Conservation (phyloP, 1,140 invertebrate genomes). For the Pseudomyrmex flavicornis region DNA sequence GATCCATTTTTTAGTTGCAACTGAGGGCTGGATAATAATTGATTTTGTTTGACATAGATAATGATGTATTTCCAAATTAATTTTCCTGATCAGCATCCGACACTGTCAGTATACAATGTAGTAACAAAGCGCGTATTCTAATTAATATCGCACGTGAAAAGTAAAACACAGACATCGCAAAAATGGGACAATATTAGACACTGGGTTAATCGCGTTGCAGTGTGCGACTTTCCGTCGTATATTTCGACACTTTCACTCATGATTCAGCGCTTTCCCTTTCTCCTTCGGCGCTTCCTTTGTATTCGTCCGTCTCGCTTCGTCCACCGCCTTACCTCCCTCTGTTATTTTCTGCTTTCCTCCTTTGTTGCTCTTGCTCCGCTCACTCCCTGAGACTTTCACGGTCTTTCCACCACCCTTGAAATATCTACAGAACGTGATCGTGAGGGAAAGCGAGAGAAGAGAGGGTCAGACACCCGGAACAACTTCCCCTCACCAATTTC, state of each 20-base stretch:
- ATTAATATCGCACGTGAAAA: too few relatives aligned
- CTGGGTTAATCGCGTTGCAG: background rate
- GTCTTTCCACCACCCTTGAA: constrained; percentile 51
- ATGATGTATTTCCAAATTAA: too few relatives aligned
- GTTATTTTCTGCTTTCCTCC: constrained; percentile 8
- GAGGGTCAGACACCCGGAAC: constrained; percentile 64
- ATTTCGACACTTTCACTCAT: constrained; percentile 14
- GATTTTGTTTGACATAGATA: too few relatives aligned
- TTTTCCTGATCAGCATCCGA: too few relatives aligned
- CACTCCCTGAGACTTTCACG: constrained; percentile 68
- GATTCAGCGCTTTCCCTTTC: constrained; percentile 48
- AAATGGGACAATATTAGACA: too few relatives aligned
- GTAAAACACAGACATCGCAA: too few relatives aligned
- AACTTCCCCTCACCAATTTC: constrained; percentile 68
- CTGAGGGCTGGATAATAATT: background rate
- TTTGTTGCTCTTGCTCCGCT: constrained; percentile 17
- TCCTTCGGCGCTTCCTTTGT: constrained; percentile 52
- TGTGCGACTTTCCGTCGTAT: constrained; percentile 15
- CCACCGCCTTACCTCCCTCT: background rate
- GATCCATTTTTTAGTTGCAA: background rate
- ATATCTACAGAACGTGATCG: constrained; percentile 60
- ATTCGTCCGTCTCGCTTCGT: constrained; percentile 20
- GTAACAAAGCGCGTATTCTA: too few relatives aligned
- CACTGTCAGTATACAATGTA: too few relatives aligned
- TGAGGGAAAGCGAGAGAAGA: constrained; percentile 7